A percentile compares a stretch with the other conserved stretches of the same genome.
These are phyloP conservation scores for Spodoptera littoralis DNA, from an alignment of 2,888 invertebrate species.

Conservation along the genomic window DNA sequence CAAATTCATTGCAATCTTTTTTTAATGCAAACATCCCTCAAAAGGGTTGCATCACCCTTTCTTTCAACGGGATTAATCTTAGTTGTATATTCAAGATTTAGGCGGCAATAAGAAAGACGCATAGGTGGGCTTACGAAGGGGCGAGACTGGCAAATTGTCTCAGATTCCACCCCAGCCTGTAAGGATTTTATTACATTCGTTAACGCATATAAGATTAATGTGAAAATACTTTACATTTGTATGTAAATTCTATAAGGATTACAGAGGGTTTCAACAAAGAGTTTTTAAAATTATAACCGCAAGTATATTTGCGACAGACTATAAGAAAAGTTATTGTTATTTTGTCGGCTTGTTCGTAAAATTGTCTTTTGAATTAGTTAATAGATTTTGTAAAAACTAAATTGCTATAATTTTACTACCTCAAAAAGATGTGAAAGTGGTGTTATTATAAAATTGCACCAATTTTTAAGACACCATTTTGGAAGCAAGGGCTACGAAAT, in stretches of 20 bases:
- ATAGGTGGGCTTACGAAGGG: slow-evolving; percentile 87
- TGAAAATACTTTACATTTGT: slow-evolving; percentile 80
- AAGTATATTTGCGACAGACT: slow-evolving; percentile 9
- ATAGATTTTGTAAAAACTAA: no score
- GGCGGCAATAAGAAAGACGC: slow-evolving; percentile 88
- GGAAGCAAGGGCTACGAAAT: slow-evolving; percentile 10
- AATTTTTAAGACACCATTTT: slow-evolving; percentile 25
- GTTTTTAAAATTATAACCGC: slow-evolving; percentile 47
- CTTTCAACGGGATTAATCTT: slow-evolving; percentile 87
- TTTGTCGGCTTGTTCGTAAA: no score
- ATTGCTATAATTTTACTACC: no score
- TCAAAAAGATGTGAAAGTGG: no score
- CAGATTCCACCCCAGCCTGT: slow-evolving; percentile 80
- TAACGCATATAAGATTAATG: slow-evolving; percentile 86
- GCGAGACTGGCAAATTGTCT: slow-evolving; percentile 86
- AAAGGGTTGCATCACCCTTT: slow-evolving; percentile 84
- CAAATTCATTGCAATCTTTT: slow-evolving; percentile 35
- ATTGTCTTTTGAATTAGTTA: no score
- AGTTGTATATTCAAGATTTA: slow-evolving; percentile 88
- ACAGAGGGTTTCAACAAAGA: slow-evolving; percentile 49
- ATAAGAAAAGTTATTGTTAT: slow-evolving; percentile 3
- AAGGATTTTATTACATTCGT: slow-evolving; percentile 87
- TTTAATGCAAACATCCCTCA: slow-evolving; percentile 60
- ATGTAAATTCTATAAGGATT: slow-evolving; percentile 74
- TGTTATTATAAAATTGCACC: not conserved